A percentile compares a stretch with the other conserved stretches of the same genome.
Conservation (phyloP, 2,888 invertebrate genomes). For the Limulus polyphemus region DNA sequence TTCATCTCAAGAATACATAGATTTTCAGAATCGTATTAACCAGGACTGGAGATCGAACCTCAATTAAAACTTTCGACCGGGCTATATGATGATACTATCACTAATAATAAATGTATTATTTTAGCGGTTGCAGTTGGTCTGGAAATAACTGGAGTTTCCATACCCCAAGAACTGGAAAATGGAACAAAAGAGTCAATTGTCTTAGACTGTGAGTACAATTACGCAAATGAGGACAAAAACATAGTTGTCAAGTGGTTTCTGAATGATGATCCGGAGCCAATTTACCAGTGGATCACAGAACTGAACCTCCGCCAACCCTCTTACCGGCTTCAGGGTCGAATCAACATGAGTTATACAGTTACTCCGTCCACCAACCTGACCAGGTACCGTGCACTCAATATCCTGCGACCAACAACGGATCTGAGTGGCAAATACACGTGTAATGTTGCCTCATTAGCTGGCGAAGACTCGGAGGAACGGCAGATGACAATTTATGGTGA, state of each 20-base stretch:
- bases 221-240: slow-evolving; percentile 13
- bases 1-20: too few relatives aligned
- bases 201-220: slow-evolving; percentile 1
- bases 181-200: neutral
- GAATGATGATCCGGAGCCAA: slow-evolving; percentile 28
- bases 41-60: too few relatives aligned
- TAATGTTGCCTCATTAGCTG: slow-evolving; percentile 25
- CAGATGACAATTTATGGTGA: too few relatives aligned
- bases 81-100: too few relatives aligned
- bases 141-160: neutral
- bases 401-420: slow-evolving; percentile 27
- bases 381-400: slow-evolving; percentile 26
- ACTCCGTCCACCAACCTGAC: slow-evolving; percentile 23
- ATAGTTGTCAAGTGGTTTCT: slow-evolving; percentile 30
- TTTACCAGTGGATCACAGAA: slow-evolving; percentile 31
- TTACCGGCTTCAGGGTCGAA: slow-evolving; percentile 14
- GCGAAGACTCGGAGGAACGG: slow-evolving; percentile 16
- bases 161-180: neutral
- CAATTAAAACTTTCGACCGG: too few relatives aligned
- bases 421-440: slow-evolving; percentile 28
- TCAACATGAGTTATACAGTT: slow-evolving; percentile 26
- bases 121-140: neutral
- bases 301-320: slow-evolving; percentile 21
- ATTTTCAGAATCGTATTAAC: too few relatives aligned
- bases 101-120: too few relatives aligned